These are phyloP conservation scores for Drepana falcataria DNA, from an alignment of 2,888 invertebrate genomes.

Conservation along the genomic window DNA sequence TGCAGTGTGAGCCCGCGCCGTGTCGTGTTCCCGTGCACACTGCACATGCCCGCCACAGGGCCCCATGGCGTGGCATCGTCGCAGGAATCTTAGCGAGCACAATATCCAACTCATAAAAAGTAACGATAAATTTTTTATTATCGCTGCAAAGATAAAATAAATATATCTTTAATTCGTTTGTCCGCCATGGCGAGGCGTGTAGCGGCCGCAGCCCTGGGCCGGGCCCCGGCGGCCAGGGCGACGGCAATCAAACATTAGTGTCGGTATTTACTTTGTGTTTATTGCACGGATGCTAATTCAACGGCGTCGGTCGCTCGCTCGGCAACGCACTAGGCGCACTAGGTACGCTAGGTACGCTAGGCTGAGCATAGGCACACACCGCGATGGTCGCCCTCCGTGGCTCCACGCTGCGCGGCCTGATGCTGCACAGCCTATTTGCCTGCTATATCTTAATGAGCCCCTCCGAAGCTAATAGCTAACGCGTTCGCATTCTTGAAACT, in stretches of 20 bases:
- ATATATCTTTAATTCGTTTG: slow-evolving; percentile 48
- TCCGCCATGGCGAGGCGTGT: slow-evolving; percentile 22
- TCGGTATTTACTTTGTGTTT: slow-evolving; percentile 69
- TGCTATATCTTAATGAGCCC: slow-evolving; percentile 44
- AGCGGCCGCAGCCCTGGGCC: slow-evolving; percentile 13
- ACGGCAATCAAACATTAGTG: slow-evolving; percentile 66
- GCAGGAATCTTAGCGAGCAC: slow-evolving; percentile 39
- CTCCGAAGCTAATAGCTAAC: slow-evolving; percentile 38
- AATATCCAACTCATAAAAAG: slow-evolving; percentile 58
- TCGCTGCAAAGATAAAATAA: slow-evolving; percentile 55
- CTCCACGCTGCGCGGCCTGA: slow-evolving; percentile 17
- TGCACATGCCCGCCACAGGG: slow-evolving; percentile 9
- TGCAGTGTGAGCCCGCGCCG: neutral
- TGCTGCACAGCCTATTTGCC: slow-evolving; percentile 37
- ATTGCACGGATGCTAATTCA: slow-evolving; percentile 60
- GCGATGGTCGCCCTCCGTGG: slow-evolving; percentile 27
- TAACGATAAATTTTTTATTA: slow-evolving; percentile 63
- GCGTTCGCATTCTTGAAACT: slow-evolving; percentile 42
- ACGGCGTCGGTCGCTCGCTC: slow-evolving; percentile 38
- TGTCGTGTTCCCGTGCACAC: neutral
- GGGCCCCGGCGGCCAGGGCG: slow-evolving; percentile 12
- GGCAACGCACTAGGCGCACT: no score
- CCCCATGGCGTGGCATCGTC: slow-evolving; percentile 12
- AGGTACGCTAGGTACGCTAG: slow-evolving; percentile 31
- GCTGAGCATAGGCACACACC: slow-evolving; percentile 21